Base-by-base conservation (phyloP, 37 sponge, comb jelly and placozoan species). In the Tethya wilhelma region DNA sequence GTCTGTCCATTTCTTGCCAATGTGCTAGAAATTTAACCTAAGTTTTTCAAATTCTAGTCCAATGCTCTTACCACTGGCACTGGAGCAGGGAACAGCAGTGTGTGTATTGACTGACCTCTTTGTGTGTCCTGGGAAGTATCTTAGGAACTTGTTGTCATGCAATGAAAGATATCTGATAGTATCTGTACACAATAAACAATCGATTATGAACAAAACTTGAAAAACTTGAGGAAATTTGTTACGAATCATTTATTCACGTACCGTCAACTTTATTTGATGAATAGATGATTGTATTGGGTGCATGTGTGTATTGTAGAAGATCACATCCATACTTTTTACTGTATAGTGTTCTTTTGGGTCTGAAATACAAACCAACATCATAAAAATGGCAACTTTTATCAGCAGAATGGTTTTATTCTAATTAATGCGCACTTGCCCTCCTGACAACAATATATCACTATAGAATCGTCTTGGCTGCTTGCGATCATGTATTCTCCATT, bases 291-390 rank as follows among this genome's bases (percentile, higher is more conserved):
- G 99, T 91, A 74, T 98, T 98, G 20, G 92, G 85, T 29, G 99
- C 94, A 71, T 98, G 99, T 14, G 99, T 98, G 84, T 91, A 98
- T n/a, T 89, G 89, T 5, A 98, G 76, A 22, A 96, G 75, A 32
- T 96, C 97, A 60, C 95, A 95, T 45, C 99, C 99, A 71, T 98
- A 98, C 84, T 98, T 98, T 49, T 96, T 93, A 56, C 96, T 96
- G 65, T 96, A 86, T 20, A 96, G 79, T 22, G 92, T 93, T 64
- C 96, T 71, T 42, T 89, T 98, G n/a, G 98, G 90, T 38, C 96
- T 93, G 77, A 1, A 19, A n/a, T 12, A 49, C 53, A 49, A 14
- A 49, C 9, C 53, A 49, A 49, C 14, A 49, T 19, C 53, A 55
- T 29, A 14, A 41, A 69, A 28, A n/a, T 6, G 23, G 41, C 8